Conservation (phyloP, 2,888 invertebrate species). For the Machimus atricapillus region DNA sequence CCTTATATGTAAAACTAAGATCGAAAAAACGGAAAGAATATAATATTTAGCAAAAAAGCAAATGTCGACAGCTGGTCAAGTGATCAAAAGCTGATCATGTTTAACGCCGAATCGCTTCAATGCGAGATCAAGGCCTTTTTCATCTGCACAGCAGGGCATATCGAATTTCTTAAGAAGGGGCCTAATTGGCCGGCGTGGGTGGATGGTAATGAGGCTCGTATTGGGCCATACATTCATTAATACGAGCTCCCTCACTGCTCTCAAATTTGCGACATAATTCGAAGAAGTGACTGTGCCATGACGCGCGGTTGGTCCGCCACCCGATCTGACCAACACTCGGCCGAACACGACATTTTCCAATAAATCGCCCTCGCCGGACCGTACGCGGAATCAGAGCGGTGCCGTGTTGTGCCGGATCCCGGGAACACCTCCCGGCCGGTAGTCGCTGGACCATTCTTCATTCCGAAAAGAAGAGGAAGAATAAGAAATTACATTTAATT, state of each 20-base stretch:
- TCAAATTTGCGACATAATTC: slow-evolving; percentile 8
- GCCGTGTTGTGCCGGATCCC: background rate
- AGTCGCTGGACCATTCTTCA: slow-evolving; percentile 3
- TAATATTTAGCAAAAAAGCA: background rate
- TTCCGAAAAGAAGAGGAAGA: background rate
- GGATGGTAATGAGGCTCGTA: background rate
- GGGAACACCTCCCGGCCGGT: background rate
- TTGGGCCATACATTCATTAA: slow-evolving; percentile 9
- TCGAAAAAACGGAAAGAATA: background rate
- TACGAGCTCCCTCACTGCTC: background rate
- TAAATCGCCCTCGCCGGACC: background rate
- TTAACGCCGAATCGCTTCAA: background rate
- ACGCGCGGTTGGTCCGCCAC: background rate
- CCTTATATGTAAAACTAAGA: background rate
- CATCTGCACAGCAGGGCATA: background rate
- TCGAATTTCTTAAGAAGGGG: slow-evolving; percentile 29
- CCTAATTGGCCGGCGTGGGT: slow-evolving; percentile 9
- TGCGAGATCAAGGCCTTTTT: slow-evolving; percentile 1
- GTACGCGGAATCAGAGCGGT: background rate
- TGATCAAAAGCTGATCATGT: background rate
- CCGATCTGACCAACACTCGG: background rate
- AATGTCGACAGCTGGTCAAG: background rate
- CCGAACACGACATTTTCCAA: background rate
- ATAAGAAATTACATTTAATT: slow-evolving; percentile 15
- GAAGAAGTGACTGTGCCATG: background rate